Base-by-base conservation (phyloP, 1,140 invertebrate species). In the Tetragnatha versicolor region DNA sequence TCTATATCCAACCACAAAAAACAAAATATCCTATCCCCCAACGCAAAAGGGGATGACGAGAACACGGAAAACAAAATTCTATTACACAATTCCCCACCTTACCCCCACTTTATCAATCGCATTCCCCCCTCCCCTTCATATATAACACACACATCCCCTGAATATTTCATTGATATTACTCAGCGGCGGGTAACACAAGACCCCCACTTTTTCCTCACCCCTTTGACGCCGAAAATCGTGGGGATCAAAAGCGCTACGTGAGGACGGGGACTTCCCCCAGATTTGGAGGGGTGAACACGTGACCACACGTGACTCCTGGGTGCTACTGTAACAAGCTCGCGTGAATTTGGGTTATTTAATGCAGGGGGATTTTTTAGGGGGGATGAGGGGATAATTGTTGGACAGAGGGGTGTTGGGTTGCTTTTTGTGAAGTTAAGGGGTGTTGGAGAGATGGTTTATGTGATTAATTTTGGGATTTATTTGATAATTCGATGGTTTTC, bases 181-280 rank as follows among this genome's bases (percentile, higher is more conserved):
- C n/a, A 14, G 17, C 9, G 33, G 17, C 7, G 6, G 42, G 20
- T 39, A 63, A 42, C 35, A 10, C 35, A 27, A 63, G 17, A 39
- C 60, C 37, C 25, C 6, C 33, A 29, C 7, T 20, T 17, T 42
- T 39, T 20, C 27, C 35, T 42, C 60, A 63, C 35, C 60, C 60
- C 60, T 63, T 63, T 63, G 60, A 29, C 25, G 27, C 60, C 35
- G 33, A 63, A 42, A 63, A 63, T 14, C 2, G 12, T 25, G n/a
- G n/a, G n/a, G n/a, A n/a, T n/a, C n/a, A n/a, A n/a, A n/a, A n/a
- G n/a, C n/a, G n/a, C n/a, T n/a, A n/a, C n/a, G n/a, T n/a, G n/a
- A n/a, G n/a, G n/a, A n/a, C n/a, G n/a, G 10, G 9, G 20, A 63
- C 55, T 33, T 58, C 29, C 55, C 14, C 17, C 9, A 29, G 27